These are phyloP conservation scores for Sinotaia quadrata DNA, from an alignment of 2,888 invertebrate species.

Conservation along the genomic window DNA sequence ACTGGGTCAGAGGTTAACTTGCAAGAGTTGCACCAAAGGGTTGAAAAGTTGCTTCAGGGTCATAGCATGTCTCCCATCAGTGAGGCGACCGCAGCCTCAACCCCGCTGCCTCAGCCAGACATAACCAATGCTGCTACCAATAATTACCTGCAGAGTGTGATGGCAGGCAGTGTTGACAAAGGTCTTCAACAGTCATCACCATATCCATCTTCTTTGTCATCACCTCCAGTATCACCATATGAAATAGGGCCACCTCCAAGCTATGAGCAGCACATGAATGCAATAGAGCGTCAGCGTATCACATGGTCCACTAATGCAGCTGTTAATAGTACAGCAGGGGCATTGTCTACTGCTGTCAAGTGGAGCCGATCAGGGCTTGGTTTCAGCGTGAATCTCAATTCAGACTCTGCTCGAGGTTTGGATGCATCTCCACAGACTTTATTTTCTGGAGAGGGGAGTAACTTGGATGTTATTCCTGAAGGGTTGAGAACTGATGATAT, in stretches of 20 bases:
- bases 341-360: slow-evolving; percentile 26
- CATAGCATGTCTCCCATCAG: slow-evolving; percentile 63
- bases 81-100: slow-evolving; percentile 40
- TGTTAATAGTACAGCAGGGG: slow-evolving; percentile 30
- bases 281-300: slow-evolving; percentile 45
- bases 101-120: slow-evolving; percentile 76
- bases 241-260: slow-evolving; percentile 76
- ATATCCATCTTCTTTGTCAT: slow-evolving; percentile 76
- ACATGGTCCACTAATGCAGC: slow-evolving; percentile 11
- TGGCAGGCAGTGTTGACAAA: slow-evolving; percentile 48
- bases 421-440: slow-evolving; percentile 18
- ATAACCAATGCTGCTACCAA: slow-evolving; percentile 69
- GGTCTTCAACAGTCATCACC: slow-evolving; percentile 45
- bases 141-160: slow-evolving; percentile 80
- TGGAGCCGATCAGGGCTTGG: slow-evolving; percentile 17
- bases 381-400: too few relatives aligned
- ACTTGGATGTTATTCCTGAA: not conserved
- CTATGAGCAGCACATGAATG: slow-evolving; percentile 76
- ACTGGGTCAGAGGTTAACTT: slow-evolving; percentile 59
- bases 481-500: not conserved
- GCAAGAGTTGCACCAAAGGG: slow-evolving; percentile 87
- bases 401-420: slow-evolving; percentile 6
- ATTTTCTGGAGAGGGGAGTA: slow-evolving; percentile 14
- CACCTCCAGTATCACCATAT: slow-evolving; percentile 80
- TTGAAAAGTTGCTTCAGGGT: slow-evolving; percentile 78